Evolutionary conservation across 2,888 invertebrate species (phyloP), one percentile per base, ranked within the genome.

Genomic region (Heptascelio sp.): DNA sequence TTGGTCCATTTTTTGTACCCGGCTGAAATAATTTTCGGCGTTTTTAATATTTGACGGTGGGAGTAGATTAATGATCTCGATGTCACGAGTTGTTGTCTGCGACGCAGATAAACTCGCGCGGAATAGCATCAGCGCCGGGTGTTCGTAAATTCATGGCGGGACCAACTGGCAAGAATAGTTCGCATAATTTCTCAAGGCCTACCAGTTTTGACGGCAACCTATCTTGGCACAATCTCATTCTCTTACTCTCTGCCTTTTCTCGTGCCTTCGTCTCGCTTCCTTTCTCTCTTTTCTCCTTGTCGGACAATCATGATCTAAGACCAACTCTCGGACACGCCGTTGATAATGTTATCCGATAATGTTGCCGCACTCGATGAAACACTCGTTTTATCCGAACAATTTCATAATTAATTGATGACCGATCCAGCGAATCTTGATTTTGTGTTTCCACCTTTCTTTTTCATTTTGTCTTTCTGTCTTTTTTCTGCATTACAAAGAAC

Each of bases 161-260:
- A 90, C 89, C 90, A 90, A 90, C 90, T 89, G 90, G 90, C 90
- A 89, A 91, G 91, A 91, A 92, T 92, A 92, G 92, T 92, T 92
- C 91, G 91, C 92, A 92, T 92, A 92, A 92, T 92, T 92, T 88
- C 89, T 92, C 92, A 93, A 93, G 93, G 92, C 89, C 92, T 92
- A 92, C 92, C 92, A 91, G 91, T 92, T 92, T 92, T 90, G 92
- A 92, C 90, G 91, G 89, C 89, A 81, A 79, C 86, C 90, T 93
- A 93, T 93, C 93, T 92, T 91, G 90, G 90, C 91, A 90, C 91
- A 91, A 92, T 92, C 92, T 91, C 88, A 88, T 88, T 80, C 88
- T 84, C 73, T 73, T 83, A 76, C 76, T 83, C 80, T 84, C 77
- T 80, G 78, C 80, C 78, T 78, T 57, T 75, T 62, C 70, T 80